Percentiles rank a stretch among this genome's conserved stretches.
phyloP scores from a whole-genome alignment of 2,888 invertebrate genomes.

The Nephrotoma flavescens region DNA sequence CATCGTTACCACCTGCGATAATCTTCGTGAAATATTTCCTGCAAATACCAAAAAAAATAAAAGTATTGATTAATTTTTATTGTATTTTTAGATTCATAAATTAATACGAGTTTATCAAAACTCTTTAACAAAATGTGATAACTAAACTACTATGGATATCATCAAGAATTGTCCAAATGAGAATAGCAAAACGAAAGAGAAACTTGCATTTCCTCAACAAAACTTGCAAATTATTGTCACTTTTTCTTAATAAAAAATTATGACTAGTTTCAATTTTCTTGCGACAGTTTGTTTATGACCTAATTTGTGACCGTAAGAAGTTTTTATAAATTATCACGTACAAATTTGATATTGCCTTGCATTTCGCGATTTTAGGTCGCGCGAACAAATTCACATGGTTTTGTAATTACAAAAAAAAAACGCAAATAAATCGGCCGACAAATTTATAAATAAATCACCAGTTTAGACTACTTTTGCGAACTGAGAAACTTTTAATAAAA shows the following conservation, averaged over 20 bases:
- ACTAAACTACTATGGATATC: background rate
- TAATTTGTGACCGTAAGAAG: background rate
- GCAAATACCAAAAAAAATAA: constrained; percentile 13
- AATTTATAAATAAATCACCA: background rate
- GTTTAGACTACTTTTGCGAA: background rate
- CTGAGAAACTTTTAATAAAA: background rate
- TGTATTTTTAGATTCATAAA: background rate
- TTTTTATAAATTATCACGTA: background rate
- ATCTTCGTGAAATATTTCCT: constrained; percentile 32
- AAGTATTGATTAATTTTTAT: background rate
- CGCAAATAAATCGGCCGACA: background rate
- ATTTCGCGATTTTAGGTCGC: background rate
- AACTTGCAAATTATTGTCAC: background rate
- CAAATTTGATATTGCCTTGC: background rate
- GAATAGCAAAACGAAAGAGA: background rate
- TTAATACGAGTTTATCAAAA: background rate
- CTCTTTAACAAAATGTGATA: no score
- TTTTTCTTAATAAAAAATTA: background rate
- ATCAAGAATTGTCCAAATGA: background rate
- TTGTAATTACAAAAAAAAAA: background rate
- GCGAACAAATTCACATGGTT: background rate
- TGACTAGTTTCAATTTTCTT: background rate
- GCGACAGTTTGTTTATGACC: background rate
- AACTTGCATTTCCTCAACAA: background rate
- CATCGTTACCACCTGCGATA: constrained; percentile 34